Evolutionary conservation across 2,797 vertebrate genomes (phyloP).

Genomic region (Eremophila alpestris): DNA sequence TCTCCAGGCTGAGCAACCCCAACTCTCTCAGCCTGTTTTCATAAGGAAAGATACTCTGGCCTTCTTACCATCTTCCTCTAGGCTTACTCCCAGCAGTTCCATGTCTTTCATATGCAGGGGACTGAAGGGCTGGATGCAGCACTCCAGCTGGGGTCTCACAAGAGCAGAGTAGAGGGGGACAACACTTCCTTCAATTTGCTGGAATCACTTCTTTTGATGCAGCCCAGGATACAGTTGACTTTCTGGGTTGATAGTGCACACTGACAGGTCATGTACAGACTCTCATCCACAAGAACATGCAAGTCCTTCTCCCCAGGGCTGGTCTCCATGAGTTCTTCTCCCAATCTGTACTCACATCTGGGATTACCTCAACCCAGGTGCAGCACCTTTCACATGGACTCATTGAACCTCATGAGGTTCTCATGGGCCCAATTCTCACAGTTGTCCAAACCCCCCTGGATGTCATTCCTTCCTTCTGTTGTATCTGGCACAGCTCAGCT

Average conservation of each 20-base stretch:
- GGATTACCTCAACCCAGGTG: neutral
- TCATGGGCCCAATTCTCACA: accelerated
- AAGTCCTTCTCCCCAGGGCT: neutral
- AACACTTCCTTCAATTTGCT: neutral
- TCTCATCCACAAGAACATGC: neutral
- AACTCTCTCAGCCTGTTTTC: neutral
- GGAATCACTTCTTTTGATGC: accelerated
- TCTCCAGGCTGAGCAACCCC: neutral
- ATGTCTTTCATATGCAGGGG: neutral
- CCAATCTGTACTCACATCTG: neutral
- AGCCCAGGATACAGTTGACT: neutral
- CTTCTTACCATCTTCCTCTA: neutral
- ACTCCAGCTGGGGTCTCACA: neutral
- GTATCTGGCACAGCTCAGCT: neutral
- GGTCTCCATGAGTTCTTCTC: neutral
- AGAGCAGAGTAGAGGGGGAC: neutral
- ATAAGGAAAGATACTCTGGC: neutral
- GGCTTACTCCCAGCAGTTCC: neutral
- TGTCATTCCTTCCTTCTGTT: neutral
- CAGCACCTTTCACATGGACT: neutral
- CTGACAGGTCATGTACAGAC: neutral
- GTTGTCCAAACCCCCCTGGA: neutral
- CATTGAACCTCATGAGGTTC: neutral
- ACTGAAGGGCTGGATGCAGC: neutral
- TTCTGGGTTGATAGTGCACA: neutral